Evolutionary conservation across 2,888 invertebrate genomes (phyloP), one percentile per base, ranked within the genome.

Genomic region (Platycheirus albimanus): DNA sequence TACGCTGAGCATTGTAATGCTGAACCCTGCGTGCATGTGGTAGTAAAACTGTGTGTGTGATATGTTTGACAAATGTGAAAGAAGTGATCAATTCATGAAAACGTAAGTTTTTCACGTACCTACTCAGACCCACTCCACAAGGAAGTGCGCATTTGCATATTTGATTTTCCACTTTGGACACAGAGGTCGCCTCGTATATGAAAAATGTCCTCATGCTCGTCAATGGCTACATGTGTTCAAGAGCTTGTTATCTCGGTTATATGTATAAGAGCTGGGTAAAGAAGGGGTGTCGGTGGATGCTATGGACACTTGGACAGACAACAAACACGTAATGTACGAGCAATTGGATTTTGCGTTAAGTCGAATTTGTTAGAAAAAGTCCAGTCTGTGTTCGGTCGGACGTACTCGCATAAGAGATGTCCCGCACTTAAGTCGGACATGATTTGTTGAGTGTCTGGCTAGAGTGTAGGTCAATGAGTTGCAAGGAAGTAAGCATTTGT

Each of bases 391-490:
- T 28, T 41, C 24, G 11, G 13, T 24, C 17, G 19, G 8, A 56
- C 7, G 8, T 10, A 3, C 15, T n/a, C 45, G 30, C 15, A 30
- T 49, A 66, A 49, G 20, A 56, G 45, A 64, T 67, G 58, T 71
- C 66, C 43, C 66, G 58, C 51, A 69, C 67, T 74, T 49, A 54
- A 69, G 74, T 49, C 52, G 52, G 47, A 80, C 64, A 70, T 75
- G 80, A 80, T 63, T 79, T 79, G 79, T 74, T 30, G 71, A 66
- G 70, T 70, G 70, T 81, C 67, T 71, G 13, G 54, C 11, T 15
- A 17, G 58, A 81, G 80, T 81, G 77, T 81, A 76, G 81, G 81
- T 81, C 81, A 81, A 77, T 63, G 81, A 77, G 81, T 81, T 81
- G 71, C 77, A 77, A 77, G 81, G 81, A 81, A 81, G 77, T 72